These are phyloP conservation scores for Paralvinella palmiformis DNA, from an alignment of 1,140 invertebrate species.

Conservation along the genomic window DNA sequence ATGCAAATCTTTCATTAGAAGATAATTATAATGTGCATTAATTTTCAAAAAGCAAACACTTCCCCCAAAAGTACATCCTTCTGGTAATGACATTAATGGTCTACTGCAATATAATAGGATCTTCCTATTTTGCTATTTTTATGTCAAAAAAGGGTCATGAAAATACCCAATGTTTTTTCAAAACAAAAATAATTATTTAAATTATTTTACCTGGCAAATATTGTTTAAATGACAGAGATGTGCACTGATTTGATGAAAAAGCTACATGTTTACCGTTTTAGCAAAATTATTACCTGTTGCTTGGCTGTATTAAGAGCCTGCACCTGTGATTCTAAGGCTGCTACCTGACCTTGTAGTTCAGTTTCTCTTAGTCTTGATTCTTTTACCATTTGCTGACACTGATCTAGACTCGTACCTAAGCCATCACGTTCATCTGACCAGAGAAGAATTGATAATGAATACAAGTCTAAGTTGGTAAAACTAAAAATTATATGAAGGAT, in stretches of 20 bases:
- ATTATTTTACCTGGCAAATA: too few relatives aligned
- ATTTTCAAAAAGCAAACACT: too few relatives aligned
- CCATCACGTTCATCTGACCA: conserved; percentile 36
- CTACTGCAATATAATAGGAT: too few relatives aligned
- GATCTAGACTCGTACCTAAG: conserved; percentile 27
- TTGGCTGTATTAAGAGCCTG: conserved; percentile 32
- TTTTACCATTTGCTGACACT: conserved; percentile 29
- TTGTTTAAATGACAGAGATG: too few relatives aligned
- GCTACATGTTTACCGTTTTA: conserved; percentile 25
- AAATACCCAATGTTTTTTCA: too few relatives aligned
- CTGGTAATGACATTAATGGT: background rate
- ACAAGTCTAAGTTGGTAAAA: too few relatives aligned
- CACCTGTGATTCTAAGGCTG: conserved; percentile 29
- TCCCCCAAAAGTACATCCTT: background rate
- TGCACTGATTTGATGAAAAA: too few relatives aligned
- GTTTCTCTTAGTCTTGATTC: conserved; percentile 30
- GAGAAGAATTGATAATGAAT: background rate
- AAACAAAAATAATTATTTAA: too few relatives aligned
- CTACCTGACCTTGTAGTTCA: conserved; percentile 25
- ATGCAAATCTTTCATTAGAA: background rate
- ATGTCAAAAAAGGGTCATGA: too few relatives aligned
- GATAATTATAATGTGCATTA: background rate
- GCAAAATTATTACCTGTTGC: conserved; percentile 32
- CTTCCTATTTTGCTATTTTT: too few relatives aligned
- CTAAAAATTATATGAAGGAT: too few relatives aligned